Conservation (phyloP, 2,113 vertebrate species). For the Paracanthobrama guichenoti region DNA sequence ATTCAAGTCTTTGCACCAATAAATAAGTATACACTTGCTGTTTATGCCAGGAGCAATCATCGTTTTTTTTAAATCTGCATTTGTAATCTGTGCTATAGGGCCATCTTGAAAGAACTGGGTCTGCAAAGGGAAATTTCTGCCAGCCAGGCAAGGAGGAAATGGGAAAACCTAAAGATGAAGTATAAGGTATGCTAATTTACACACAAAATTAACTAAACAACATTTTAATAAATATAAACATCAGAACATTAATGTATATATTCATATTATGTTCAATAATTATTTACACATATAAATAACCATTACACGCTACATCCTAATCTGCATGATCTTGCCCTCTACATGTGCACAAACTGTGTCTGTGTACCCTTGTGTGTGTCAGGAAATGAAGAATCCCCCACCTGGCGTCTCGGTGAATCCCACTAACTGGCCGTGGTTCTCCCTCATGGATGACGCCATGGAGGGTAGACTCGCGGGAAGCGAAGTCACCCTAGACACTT, state of each 20-base stretch:
- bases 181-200: slow-evolving; percentile 66
- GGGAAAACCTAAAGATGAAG: slow-evolving; percentile 75
- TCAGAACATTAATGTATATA: not conserved
- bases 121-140: slow-evolving; percentile 70
- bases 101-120: slow-evolving; percentile 71
- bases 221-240: not conserved
- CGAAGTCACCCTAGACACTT: slow-evolving; percentile 60
- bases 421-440: slow-evolving; percentile 67
- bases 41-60: not conserved
- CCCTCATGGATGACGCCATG: slow-evolving; percentile 71
- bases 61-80: not conserved
- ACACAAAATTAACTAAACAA: not conserved
- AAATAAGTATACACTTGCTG: not conserved
- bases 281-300: not conserved
- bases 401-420: slow-evolving; percentile 61
- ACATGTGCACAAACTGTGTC: not conserved
- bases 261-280: slow-evolving; percentile 1
- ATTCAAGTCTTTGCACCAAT: not conserved
- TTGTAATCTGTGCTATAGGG: slow-evolving; percentile 41
- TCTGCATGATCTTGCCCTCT: not conserved
- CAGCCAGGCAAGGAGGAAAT: slow-evolving; percentile 73
- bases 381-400: slow-evolving; percentile 71
- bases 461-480: slow-evolving; percentile 63
- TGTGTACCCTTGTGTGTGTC: not conserved
- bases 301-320: not conserved